Conservation (phyloP, 2,113 vertebrate genomes). For the Chrysemys picta region DNA sequence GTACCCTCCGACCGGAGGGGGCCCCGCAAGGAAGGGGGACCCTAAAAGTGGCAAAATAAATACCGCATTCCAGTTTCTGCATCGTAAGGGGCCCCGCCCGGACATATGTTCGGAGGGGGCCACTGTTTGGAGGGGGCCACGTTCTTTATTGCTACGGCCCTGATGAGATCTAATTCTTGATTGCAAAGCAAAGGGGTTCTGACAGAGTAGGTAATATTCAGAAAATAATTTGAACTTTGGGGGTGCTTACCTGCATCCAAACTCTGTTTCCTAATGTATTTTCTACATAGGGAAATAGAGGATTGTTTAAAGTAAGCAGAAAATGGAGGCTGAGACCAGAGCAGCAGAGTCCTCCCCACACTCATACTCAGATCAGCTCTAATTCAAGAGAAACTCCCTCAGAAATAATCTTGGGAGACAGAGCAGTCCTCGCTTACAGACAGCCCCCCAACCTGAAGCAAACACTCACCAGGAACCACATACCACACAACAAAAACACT, state of each 20-base stretch:
- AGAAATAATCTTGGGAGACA: neutral
- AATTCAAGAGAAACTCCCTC: rapidly evolving
- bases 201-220: neutral
- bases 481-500: no score
- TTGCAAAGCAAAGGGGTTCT: neutral
- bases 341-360: neutral
- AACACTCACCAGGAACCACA: no score
- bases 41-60: no score
- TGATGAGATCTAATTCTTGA: neutral
- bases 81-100: no score
- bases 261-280: neutral
- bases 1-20: no score
- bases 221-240: neutral
- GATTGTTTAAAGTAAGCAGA: neutral
- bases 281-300: neutral
- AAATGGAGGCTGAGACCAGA: neutral
- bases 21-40: no score
- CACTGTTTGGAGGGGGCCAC: no score
- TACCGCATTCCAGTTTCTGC: no score
- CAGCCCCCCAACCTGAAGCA: no score
- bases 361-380: neutral
- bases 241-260: neutral
- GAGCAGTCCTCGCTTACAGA: no score
- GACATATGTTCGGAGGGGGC: no score
- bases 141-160: no score